These are phyloP conservation scores for Spheniscus humboldti DNA, from an alignment of 2,797 vertebrate species.

Conservation along the genomic window DNA sequence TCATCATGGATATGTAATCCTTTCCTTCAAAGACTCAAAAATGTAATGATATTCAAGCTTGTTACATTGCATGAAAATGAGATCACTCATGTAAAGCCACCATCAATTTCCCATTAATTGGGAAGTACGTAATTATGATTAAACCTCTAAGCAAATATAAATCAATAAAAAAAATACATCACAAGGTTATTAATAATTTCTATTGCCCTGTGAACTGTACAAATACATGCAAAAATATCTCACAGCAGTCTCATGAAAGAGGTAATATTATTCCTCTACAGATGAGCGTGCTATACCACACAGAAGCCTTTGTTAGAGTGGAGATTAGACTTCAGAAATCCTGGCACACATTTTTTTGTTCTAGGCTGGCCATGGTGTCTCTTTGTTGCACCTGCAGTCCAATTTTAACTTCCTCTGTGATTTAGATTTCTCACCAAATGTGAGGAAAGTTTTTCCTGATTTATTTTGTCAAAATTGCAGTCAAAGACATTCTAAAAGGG, in stretches of 20 bases:
- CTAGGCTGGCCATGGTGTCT: neutral
- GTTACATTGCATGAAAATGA: neutral
- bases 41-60: neutral
- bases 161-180: neutral
- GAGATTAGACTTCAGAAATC: neutral
- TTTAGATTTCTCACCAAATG: neutral
- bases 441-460: neutral
- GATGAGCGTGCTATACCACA: neutral
- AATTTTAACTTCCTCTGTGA: neutral
- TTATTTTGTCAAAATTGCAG: neutral
- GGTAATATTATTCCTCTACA: neutral
- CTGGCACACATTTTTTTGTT: neutral
- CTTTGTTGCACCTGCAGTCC: neutral
- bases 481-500: neutral
- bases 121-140: neutral
- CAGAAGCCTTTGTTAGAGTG: neutral
- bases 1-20: neutral
- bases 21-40: conserved; percentile 13
- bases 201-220: neutral
- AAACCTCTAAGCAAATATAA: neutral
- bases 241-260: neutral
- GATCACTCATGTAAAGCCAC: neutral
- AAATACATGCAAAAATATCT: neutral
- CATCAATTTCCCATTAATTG: neutral
- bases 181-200: neutral